Conservation (phyloP, 2,797 vertebrate genomes). For the Brachymystax lenok region DNA sequence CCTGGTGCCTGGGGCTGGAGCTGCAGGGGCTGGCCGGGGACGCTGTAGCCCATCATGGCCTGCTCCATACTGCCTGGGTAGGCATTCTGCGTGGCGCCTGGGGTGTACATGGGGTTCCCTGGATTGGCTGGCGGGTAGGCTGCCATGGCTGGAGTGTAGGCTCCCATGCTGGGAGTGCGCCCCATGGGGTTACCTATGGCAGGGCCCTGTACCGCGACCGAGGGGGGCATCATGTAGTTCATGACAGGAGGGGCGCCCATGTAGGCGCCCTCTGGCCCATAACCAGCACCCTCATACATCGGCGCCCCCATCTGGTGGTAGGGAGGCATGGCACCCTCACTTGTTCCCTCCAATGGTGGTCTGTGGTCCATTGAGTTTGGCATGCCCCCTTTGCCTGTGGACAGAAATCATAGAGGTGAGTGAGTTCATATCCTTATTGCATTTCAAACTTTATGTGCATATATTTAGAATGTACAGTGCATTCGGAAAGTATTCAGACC, state of each 20-base stretch:
- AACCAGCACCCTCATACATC: slow-evolving; percentile 84
- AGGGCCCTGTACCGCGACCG: slow-evolving; percentile 77
- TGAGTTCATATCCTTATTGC: neutral
- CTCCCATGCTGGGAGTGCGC: slow-evolving; percentile 78
- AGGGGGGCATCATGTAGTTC: slow-evolving; percentile 89
- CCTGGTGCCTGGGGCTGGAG: slow-evolving; percentile 78
- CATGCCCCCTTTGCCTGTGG: slow-evolving; percentile 80
- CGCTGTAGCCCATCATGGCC: slow-evolving; percentile 83
- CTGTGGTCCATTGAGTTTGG: slow-evolving; percentile 83
- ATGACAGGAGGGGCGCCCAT: slow-evolving; percentile 76
- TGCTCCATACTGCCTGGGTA: slow-evolving; percentile 83
- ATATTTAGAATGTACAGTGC: neutral
- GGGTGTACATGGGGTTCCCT: slow-evolving; percentile 71
- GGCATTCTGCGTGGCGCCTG: slow-evolving; percentile 83
- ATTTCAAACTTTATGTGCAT: neutral
- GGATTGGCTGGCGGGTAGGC: slow-evolving; percentile 62
- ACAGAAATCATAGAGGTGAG: neutral
- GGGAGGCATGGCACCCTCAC: slow-evolving; percentile 81
- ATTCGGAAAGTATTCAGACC: too few relatives aligned
- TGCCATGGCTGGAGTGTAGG: slow-evolving; percentile 76
- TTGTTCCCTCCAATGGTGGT: slow-evolving; percentile 83
- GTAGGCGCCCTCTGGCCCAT: slow-evolving; percentile 85
- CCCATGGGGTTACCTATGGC: slow-evolving; percentile 82
- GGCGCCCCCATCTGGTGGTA: slow-evolving; percentile 86
- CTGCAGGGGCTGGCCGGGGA: slow-evolving; percentile 82